Conservation (phyloP, 2,113 vertebrate species). For the Siphamia tubifer region DNA sequence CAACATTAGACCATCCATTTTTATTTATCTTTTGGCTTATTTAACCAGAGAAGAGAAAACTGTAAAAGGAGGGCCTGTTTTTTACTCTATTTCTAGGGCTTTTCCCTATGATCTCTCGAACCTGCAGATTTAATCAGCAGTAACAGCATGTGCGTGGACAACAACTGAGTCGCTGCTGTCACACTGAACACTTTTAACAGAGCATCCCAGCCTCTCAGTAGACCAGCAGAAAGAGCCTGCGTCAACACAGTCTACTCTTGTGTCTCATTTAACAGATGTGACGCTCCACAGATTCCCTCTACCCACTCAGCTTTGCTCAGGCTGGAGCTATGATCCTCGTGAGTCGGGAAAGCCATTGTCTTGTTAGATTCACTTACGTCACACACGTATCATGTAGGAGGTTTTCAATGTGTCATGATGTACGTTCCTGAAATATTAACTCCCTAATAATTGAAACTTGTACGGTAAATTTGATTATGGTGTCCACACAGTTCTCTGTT, state of each 20-base stretch:
- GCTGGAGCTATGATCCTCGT: conserved; percentile 18
- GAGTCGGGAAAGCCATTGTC: conserved; percentile 53
- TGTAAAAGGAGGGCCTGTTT: too few relatives aligned
- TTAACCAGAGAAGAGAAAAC: too few relatives aligned
- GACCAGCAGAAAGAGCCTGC: conserved; percentile 26
- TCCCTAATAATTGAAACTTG: not conserved
- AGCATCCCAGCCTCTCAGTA: conserved; percentile 3
- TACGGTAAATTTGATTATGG: not conserved
- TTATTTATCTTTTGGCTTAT: too few relatives aligned
- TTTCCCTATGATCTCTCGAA: not conserved
- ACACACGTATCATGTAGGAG: conserved; percentile 40
- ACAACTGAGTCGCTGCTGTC: conserved; percentile 18
- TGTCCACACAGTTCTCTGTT: not conserved
- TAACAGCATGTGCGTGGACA: conserved; percentile 20
- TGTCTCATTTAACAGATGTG: conserved; percentile 57
- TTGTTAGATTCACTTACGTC: conserved; percentile 41
- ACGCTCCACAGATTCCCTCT: conserved; percentile 37
- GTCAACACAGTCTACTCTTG: conserved; percentile 35
- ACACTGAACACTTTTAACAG: not conserved
- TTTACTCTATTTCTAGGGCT: too few relatives aligned
- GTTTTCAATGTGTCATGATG: conserved; percentile 37
- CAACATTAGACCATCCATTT: too few relatives aligned
- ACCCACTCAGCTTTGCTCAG: conserved; percentile 48
- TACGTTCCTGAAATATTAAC: conserved; percentile 33
- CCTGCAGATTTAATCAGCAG: not conserved